Percentiles rank a stretch among this genome's conserved stretches.
These are phyloP conservation scores for Sminthopsis crassicaudata DNA, from an alignment of 2,113 vertebrate genomes.

Conservation along the genomic window DNA sequence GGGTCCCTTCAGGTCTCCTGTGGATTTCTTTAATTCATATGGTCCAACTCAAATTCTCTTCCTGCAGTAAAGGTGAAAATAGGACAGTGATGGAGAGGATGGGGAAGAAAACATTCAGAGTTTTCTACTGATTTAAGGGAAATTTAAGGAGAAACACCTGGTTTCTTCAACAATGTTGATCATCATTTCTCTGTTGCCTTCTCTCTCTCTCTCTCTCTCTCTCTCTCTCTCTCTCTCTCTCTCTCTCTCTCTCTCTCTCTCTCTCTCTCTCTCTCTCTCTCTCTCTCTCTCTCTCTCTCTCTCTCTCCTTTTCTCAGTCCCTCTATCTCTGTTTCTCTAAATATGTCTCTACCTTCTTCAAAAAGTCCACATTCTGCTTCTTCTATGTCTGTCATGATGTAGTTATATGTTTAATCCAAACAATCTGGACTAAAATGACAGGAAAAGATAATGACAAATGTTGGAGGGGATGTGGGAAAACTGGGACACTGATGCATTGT, in stretches of 20 bases:
- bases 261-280: neutral
- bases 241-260: too few species aligned
- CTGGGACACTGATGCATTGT: too few species aligned
- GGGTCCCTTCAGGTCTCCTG: too few species aligned
- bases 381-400: neutral
- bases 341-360: neutral
- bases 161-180: neutral
- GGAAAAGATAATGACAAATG: too few species aligned
- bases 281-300: neutral
- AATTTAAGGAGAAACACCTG: neutral
- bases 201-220: neutral
- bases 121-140: neutral
- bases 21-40: too few species aligned
- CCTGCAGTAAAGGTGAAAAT: too few species aligned
- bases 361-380: neutral
- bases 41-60: too few species aligned
- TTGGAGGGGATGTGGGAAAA: too few species aligned
- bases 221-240: too few species aligned
- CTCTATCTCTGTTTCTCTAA: too few species aligned
- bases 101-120: too few species aligned
- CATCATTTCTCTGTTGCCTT: neutral
- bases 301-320: neutral
- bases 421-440: neutral
- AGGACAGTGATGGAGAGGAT: too few species aligned
- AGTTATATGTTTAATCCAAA: neutral